Conservation (phyloP, 2,113 vertebrate species). For the Vulpes lagopus region DNA sequence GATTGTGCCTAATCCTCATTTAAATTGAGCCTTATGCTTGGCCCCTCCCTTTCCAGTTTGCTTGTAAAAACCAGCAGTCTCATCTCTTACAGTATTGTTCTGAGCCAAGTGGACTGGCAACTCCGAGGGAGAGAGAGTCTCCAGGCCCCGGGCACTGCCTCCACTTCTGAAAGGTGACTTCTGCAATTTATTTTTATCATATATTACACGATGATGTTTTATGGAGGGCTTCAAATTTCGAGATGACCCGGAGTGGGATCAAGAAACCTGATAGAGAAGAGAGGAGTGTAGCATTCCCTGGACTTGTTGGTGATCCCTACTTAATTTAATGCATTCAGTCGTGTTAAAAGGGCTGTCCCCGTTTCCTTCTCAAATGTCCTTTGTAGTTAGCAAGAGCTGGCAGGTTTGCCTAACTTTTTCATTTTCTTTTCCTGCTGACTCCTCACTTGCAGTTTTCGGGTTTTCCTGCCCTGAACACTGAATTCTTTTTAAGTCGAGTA, state of each 20-base stretch:
- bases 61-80: conserved; percentile 69
- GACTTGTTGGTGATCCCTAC: conserved; percentile 13
- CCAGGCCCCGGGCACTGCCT: background rate
- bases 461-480: conserved; percentile 75
- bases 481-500: conserved; percentile 38
- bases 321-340: conserved; percentile 47
- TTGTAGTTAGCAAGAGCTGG: conserved; percentile 70
- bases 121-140: background rate
- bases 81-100: conserved; percentile 63
- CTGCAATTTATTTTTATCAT: background rate
- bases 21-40: conserved; percentile 65
- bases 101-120: conserved; percentile 62
- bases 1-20: conserved; percentile 63
- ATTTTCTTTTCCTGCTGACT: conserved; percentile 68
- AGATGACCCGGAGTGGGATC: background rate
- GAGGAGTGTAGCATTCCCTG: background rate
- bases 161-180: conserved; percentile 68
- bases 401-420: conserved; percentile 59
- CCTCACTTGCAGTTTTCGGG: conserved; percentile 69
- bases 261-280: background rate
- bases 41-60: conserved; percentile 78
- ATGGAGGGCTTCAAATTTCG: background rate
- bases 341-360: conserved; percentile 37
- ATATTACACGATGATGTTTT: background rate
- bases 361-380: conserved; percentile 70